These are phyloP conservation scores for Meles meles DNA, from an alignment of 2,113 vertebrate genomes.

Conservation along the genomic window DNA sequence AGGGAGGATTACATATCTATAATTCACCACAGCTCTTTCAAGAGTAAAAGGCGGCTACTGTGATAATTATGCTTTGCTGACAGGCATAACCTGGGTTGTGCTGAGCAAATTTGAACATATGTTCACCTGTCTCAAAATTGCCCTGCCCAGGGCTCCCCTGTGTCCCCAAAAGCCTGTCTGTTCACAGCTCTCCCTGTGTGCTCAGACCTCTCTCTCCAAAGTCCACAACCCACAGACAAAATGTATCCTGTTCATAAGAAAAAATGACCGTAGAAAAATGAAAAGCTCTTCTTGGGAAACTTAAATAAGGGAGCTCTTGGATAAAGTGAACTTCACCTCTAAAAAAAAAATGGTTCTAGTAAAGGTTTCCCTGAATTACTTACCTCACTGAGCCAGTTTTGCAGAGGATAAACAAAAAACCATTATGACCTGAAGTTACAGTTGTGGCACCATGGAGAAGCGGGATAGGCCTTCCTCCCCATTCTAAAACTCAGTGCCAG, in stretches of 20 bases:
- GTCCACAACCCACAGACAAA: neutral
- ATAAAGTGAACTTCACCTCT: neutral
- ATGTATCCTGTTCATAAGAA: neutral
- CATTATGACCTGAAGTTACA: neutral
- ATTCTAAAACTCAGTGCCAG: neutral
- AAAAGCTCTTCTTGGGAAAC: neutral
- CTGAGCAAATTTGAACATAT: neutral
- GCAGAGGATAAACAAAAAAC: neutral
- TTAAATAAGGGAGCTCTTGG: neutral
- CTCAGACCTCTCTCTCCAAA: neutral
- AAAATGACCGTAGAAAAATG: neutral
- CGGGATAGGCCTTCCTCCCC: neutral
- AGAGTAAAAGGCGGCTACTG: neutral
- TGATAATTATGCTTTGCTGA: neutral
- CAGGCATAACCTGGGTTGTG: neutral
- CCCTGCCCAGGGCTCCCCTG: neutral
- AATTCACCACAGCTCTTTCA: neutral
- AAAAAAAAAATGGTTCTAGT: neutral
- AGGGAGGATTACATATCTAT: neutral
- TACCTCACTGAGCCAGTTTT: neutral
- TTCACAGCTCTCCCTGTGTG: neutral
- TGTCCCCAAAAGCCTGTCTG: neutral
- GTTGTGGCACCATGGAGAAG: neutral
- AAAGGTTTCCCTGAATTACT: neutral
- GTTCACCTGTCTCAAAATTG: neutral